Conservation (phyloP, 2,888 invertebrate species). For the Hymenopus coronatus region DNA sequence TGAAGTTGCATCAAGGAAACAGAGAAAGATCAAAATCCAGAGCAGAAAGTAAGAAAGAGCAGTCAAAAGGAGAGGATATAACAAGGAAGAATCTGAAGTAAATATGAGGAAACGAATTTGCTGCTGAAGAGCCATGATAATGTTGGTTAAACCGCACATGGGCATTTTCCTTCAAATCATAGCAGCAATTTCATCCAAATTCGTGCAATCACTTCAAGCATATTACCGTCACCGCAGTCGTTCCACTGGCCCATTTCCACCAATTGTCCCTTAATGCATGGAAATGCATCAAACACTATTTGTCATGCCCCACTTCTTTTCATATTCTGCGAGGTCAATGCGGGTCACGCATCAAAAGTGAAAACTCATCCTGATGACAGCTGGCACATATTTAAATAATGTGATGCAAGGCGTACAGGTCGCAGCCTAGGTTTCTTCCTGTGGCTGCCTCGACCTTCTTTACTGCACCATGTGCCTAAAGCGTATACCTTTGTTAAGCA, state of each 20-base stretch:
- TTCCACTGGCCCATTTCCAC: background rate
- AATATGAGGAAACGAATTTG: too few relatives aligned
- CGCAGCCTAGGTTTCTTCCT: too few relatives aligned
- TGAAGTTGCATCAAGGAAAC: too few relatives aligned
- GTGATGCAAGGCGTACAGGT: too few relatives aligned
- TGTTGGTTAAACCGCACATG: background rate
- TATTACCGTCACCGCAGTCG: background rate
- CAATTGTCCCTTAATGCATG: background rate
- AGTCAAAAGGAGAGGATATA: background rate
- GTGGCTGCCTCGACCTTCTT: too few relatives aligned
- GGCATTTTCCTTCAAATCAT: background rate
- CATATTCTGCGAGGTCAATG: background rate
- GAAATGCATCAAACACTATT: background rate
- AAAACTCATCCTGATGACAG: background rate
- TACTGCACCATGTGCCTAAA: too few relatives aligned
- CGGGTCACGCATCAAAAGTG: slow-evolving; percentile 4
- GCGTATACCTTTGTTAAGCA: too few relatives aligned
- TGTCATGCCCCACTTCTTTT: background rate
- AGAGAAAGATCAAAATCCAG: too few relatives aligned
- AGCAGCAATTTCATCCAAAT: background rate
- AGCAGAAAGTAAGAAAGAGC: too few relatives aligned
- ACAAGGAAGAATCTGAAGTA: background rate
- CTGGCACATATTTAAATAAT: background rate
- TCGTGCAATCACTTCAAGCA: background rate
- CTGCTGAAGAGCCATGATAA: too few relatives aligned